Evolutionary conservation across 1,140 invertebrate genomes (phyloP).

Genomic region (Leptonema lineaticorne): DNA sequence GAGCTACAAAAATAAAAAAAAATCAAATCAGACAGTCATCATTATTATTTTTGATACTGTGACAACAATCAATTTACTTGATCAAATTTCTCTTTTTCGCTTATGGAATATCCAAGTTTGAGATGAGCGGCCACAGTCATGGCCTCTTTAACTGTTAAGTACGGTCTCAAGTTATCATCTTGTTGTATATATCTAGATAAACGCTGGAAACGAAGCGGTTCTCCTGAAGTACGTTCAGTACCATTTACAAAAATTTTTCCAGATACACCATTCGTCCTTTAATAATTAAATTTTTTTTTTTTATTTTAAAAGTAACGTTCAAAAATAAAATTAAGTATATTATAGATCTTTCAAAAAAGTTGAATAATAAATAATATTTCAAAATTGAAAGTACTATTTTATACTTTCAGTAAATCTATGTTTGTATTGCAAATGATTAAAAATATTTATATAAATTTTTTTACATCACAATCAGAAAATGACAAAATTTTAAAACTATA

Average conservation of each 20-base stretch:
- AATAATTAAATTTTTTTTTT: too few relatives aligned
- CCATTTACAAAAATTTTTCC: constrained; percentile 57
- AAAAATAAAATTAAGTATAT: too few relatives aligned
- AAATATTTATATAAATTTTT: neutral
- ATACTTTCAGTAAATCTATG: too few relatives aligned
- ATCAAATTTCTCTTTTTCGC: constrained; percentile 39
- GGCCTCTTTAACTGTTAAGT: constrained; percentile 80
- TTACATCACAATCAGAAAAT: too few relatives aligned
- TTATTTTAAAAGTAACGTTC: too few relatives aligned
- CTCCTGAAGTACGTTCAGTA: constrained; percentile 46
- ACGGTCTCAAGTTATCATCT: constrained; percentile 77
- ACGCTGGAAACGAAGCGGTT: constrained; percentile 49
- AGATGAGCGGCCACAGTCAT: constrained; percentile 82
- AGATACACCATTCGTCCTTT: constrained; percentile 58
- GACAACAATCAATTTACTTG: constrained; percentile 19
- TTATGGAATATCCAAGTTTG: constrained; percentile 68
- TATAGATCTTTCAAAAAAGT: too few relatives aligned
- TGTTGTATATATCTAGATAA: constrained; percentile 85
- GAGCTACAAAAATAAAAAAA: constrained; percentile 60
- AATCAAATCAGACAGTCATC: too few relatives aligned
- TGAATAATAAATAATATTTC: too few relatives aligned
- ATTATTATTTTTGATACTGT: neutral
- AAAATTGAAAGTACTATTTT: too few relatives aligned
- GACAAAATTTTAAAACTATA: too few relatives aligned
- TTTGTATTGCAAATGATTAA: neutral